A percentile compares a stretch with the other conserved stretches of the same genome.
These are phyloP conservation scores for Melanotaenia duboulayi DNA, from an alignment of 2,113 vertebrate genomes.

Conservation along the genomic window DNA sequence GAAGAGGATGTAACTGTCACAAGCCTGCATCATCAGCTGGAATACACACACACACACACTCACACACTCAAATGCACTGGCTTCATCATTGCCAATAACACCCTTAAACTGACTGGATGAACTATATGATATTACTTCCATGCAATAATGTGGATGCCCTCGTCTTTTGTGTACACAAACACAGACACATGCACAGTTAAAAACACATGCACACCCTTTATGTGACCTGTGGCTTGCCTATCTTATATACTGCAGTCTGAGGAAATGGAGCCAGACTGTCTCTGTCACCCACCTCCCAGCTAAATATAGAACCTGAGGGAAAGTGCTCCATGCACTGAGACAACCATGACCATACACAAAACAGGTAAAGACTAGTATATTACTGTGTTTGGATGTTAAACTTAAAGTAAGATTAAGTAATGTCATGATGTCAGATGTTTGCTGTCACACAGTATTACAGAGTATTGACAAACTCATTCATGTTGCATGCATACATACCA, in stretches of 20 bases:
- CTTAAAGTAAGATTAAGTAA: conserved; percentile 39
- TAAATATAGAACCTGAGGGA: conserved; percentile 66
- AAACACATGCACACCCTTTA: conserved; percentile 20
- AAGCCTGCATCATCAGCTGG: conserved; percentile 15
- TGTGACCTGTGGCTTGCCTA: conserved; percentile 57
- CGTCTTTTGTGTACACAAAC: conserved; percentile 38
- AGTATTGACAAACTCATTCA: conserved; percentile 45
- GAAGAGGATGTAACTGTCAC: conserved; percentile 21
- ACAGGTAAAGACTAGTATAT: conserved; percentile 25
- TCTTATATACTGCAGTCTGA: conserved; percentile 63
- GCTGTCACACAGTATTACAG: conserved; percentile 49
- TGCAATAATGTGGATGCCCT: conserved; percentile 35
- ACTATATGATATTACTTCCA: conserved; percentile 43
- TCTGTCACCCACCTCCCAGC: conserved; percentile 63
- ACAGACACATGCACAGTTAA: neutral
- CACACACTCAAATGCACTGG: neutral
- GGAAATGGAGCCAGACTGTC: conserved; percentile 71
- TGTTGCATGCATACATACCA: conserved; percentile 15
- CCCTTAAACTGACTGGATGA: conserved; percentile 42
- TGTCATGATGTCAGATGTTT: conserved; percentile 48
- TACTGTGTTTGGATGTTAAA: conserved; percentile 25
- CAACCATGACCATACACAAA: conserved; percentile 61
- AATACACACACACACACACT: conserved; percentile 9
- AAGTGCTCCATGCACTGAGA: conserved; percentile 56
- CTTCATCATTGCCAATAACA: conserved; percentile 43